Base-by-base conservation (phyloP, 2,113 vertebrate genomes). In the Muscicapa adusta region DNA sequence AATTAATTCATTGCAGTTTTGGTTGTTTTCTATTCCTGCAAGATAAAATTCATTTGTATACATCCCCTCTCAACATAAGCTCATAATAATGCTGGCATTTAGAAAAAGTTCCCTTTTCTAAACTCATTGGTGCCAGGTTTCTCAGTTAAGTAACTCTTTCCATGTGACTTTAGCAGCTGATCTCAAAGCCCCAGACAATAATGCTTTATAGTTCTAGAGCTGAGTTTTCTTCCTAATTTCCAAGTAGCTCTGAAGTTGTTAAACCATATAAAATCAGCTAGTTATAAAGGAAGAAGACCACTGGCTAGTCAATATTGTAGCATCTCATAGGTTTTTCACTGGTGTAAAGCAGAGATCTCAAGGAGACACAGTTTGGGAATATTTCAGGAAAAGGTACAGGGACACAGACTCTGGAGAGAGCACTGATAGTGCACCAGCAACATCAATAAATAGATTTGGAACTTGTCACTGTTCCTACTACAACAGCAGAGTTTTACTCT, bases 51-150 rank as follows among this genome's bases (percentile, higher is more conserved):
- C 62, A 57, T 96, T 72, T 82, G 45, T 61, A 42, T 56, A 18
- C 77, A 80, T 67, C 43, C 78, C 48, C 7, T 82, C 73, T 94
- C 81, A 94, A 71, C n/a, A 53, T 88, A 95, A 96, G 84, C 86
- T 92, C 36, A 58, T 89, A 82, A 92, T 73, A 82, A 91, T n/a
- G 33, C 42, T 70, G 43, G 74, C 48, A 54, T 85, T 96, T 76
- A 34, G 25, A 80, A 93, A 86, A 83, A 48, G 10, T 42, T 74
- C 71, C 54, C 15, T 86, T 68, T 89, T 81, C 61, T 78, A 48
- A 94, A 80, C 29, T 85, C 8, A 14, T 5, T 91, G 26, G 48
- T 88, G 60, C 70, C 70, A 85, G 26, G 28, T 87, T 83, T 91
- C 57, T 73, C 34, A 50, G 68, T 85, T 88, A 88, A 90, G 73